phyloP scores from a whole-genome alignment of 2,888 invertebrate species.

The Tetropium fuscum region DNA sequence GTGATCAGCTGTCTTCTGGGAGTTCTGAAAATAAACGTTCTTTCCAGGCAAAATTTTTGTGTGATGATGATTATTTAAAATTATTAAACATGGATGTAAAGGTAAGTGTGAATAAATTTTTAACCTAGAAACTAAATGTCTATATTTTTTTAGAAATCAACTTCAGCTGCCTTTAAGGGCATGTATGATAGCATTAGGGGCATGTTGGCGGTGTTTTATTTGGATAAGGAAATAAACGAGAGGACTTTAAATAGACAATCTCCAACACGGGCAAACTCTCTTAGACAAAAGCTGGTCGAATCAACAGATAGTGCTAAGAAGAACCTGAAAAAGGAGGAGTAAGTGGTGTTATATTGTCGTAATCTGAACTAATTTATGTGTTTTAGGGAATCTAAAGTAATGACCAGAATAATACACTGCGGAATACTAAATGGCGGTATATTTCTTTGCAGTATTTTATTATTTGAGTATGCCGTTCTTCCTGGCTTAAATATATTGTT shows the following conservation, averaged over 20 bases:
- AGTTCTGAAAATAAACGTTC: background rate
- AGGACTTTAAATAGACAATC: slow-evolving; percentile 71
- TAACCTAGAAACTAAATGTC: too few species aligned
- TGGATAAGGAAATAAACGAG: slow-evolving; percentile 84
- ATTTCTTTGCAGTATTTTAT: slow-evolving; percentile 84
- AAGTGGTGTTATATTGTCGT: too few species aligned
- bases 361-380: slow-evolving; percentile 13
- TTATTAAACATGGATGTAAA: background rate
- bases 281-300: slow-evolving; percentile 62
- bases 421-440: slow-evolving; percentile 89
- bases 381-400: slow-evolving; percentile 84
- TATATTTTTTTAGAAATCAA: slow-evolving; percentile 73
- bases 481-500: slow-evolving; percentile 80
- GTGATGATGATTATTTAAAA: background rate
- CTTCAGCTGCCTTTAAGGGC: slow-evolving; percentile 76
- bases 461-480: slow-evolving; percentile 83
- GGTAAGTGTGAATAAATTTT: too few species aligned
- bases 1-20: background rate
- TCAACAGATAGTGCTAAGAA: slow-evolving; percentile 54
- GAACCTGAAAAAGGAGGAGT: slow-evolving; percentile 65
- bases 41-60: background rate
- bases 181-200: slow-evolving; percentile 85
- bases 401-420: slow-evolving; percentile 85
- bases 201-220: slow-evolving; percentile 78
- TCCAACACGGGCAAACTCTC: slow-evolving; percentile 65